Evolutionary conservation across 2,113 vertebrate species (phyloP), one percentile per base, ranked within the genome.

Genomic region (Rhinoderma darwinii): DNA sequence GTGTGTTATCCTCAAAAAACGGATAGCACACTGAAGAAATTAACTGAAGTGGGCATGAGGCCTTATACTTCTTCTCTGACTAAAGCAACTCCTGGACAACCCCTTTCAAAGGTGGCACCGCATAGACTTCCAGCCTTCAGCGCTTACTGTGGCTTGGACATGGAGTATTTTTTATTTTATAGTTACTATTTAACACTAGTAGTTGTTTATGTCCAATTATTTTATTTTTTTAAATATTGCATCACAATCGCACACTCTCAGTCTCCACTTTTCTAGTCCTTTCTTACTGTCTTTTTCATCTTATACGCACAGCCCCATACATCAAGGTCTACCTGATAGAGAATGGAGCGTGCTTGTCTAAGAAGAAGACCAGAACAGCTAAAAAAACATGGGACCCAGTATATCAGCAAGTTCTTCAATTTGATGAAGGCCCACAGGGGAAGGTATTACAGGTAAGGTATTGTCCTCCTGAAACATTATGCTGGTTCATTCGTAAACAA

Each of bases 281-380:
- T 73, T 41, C 9, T 41, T 2, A 41, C 22, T 25, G 0, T 76
- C 20, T 5, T 47, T 30, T 39, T 12, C 32, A 9, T 79, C 25
- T 80, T n/a, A 25, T n/a, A 54, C 22, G 20, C 4, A 56, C 90
- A 99, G 98, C 97, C 25, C 96, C 97, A 39, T 99, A 99, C 0
- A 95, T 98, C 54, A 99, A 99, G 88, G 96, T 97, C 56, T 99
- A 99, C 66, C 93, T 99, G 83, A 89, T 99, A 90, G 97, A 99
- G 92, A 98, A 97, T 0, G 98, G 98, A 0, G 88, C 93, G 86
- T 99, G 98, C 89, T 92, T 99, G 92, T 95, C 97, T 89, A 99
- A 99, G 93, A 99, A 99, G 94, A 99, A 99, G 93, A 99, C 98
- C 84, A 98, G 96, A 95, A 92, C 93, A 79, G 96, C 96, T 89